Percentiles rank a stretch among this genome's conserved stretches.
These are phyloP conservation scores for Helicoverpa armigera DNA, from an alignment of 1,140 invertebrate species.

Conservation along the genomic window DNA sequence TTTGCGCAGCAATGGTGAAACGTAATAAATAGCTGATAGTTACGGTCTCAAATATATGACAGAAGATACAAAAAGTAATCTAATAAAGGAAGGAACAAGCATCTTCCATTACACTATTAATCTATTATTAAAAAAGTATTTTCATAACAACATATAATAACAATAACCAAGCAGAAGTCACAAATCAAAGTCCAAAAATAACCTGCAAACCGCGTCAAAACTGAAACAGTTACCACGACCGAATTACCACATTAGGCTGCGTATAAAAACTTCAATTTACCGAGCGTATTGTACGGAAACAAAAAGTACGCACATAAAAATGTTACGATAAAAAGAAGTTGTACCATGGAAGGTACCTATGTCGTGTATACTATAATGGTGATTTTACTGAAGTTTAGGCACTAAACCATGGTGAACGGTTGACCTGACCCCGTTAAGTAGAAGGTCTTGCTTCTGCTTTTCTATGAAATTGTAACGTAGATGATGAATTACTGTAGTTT, in stretches of 20 bases:
- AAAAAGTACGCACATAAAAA: slow-evolving; percentile 36
- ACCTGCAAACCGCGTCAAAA: slow-evolving; percentile 7
- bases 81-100: too few relatives aligned
- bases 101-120: too few relatives aligned
- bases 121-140: too few relatives aligned
- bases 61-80: too few relatives aligned
- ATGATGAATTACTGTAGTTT: slow-evolving; percentile 20
- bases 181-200: slow-evolving; percentile 8
- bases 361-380: slow-evolving; percentile 28
- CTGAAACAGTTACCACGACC: neutral
- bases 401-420: slow-evolving; percentile 52
- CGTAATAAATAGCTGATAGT: too few relatives aligned
- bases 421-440: slow-evolving; percentile 56
- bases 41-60: too few relatives aligned
- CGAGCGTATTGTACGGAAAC: slow-evolving; percentile 13
- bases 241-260: slow-evolving; percentile 17
- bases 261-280: slow-evolving; percentile 33
- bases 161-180: neutral
- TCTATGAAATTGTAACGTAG: slow-evolving; percentile 33
- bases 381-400: slow-evolving; percentile 50
- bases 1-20: too few relatives aligned
- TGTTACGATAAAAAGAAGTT: slow-evolving; percentile 37
- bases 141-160: too few relatives aligned
- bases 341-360: slow-evolving; percentile 16
- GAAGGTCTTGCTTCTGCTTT: slow-evolving; percentile 10